phyloP scores from a whole-genome alignment of 2,797 vertebrate species.

The Characodon lateralis region DNA sequence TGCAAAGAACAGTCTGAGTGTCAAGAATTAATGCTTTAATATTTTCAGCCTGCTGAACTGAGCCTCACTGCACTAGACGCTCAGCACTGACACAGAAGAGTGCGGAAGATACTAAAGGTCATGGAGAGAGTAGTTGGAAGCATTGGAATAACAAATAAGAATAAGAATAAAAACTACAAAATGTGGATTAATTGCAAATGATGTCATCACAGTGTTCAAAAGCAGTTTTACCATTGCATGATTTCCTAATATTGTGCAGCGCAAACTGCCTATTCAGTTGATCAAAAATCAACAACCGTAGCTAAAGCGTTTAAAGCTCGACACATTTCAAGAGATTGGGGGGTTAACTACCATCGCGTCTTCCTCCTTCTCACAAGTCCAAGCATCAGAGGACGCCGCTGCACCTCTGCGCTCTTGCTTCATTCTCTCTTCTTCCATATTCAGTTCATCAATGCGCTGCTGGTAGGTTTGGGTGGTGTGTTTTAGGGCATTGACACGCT shows the following conservation, averaged over 20 bases:
- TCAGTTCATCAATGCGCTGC: constrained; percentile 74
- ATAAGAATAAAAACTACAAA: too few relatives aligned
- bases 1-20: neutral
- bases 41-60: neutral
- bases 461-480: constrained; percentile 74
- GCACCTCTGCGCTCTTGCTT: constrained; percentile 41
- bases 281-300: neutral
- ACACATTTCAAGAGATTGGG: neutral
- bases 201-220: too few relatives aligned
- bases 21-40: neutral
- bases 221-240: too few relatives aligned
- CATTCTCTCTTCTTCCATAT: constrained; percentile 65
- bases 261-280: neutral
- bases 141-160: too few relatives aligned
- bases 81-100: too few relatives aligned
- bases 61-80: too few relatives aligned
- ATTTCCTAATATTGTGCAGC: too few relatives aligned
- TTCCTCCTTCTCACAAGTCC: constrained; percentile 51
- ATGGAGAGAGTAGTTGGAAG: too few relatives aligned
- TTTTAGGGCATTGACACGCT: constrained; percentile 82
- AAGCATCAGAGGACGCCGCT: constrained; percentile 18
- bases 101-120: too few relatives aligned
- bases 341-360: constrained; percentile 73
- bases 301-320: neutral
- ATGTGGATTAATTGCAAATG: too few relatives aligned